These are phyloP conservation scores for Lanius collurio DNA, from an alignment of 2,113 vertebrate genomes.

Conservation along the genomic window DNA sequence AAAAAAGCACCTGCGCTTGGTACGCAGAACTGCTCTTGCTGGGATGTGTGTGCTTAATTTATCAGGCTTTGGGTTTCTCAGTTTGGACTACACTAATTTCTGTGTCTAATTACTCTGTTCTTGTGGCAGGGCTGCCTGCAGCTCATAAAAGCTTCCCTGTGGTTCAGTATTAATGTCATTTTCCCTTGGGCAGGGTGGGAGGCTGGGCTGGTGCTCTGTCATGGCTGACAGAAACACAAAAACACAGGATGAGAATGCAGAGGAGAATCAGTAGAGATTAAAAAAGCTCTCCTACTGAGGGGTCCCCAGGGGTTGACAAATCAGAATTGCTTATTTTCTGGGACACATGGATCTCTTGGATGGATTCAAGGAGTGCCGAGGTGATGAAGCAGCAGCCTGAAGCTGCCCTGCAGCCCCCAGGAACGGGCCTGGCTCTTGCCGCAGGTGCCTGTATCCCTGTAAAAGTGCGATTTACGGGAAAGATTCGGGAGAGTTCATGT, in stretches of 20 bases:
- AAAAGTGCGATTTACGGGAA: accelerated
- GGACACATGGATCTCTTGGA: accelerated
- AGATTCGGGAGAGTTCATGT: accelerated
- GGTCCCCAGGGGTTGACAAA: not conserved
- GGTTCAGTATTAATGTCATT: not conserved
- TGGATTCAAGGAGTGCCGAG: accelerated
- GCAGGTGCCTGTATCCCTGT: not conserved
- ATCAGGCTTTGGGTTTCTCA: not conserved
- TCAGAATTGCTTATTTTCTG: not conserved
- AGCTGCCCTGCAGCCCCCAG: not conserved
- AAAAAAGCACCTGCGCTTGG: constrained; percentile 54
- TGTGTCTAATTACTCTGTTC: not conserved
- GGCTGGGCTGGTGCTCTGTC: not conserved
- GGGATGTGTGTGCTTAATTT: not conserved
- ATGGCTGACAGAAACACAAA: not conserved
- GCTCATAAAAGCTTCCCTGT: not conserved
- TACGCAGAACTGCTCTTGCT: not conserved
- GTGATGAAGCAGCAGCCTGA: not conserved
- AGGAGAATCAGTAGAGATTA: accelerated
- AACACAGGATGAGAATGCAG: not conserved
- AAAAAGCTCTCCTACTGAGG: not conserved
- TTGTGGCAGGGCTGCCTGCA: not conserved
- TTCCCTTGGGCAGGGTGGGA: not conserved
- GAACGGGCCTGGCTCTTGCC: accelerated
- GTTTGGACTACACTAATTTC: not conserved